phyloP scores from a whole-genome alignment of 2,113 vertebrate genomes.

The Ptyas mucosa region DNA sequence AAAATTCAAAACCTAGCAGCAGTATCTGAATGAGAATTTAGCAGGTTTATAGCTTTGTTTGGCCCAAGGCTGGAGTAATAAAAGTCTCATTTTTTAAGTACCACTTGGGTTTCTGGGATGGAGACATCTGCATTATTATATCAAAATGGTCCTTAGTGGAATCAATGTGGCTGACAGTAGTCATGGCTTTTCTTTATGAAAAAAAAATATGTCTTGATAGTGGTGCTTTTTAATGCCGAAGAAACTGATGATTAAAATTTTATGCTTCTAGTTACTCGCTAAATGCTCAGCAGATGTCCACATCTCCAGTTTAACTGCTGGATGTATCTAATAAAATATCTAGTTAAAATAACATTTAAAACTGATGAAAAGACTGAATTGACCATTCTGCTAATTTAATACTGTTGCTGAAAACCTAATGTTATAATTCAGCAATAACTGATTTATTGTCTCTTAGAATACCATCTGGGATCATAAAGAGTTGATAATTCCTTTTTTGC shows the following conservation, averaged over 20 bases:
- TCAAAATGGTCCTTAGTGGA: conserved; percentile 77
- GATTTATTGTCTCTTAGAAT: conserved; percentile 26
- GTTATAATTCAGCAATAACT: conserved; percentile 43
- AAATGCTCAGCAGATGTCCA: conserved; percentile 71
- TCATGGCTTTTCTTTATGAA: conserved; percentile 74
- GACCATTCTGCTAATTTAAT: conserved; percentile 55
- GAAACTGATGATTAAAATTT: conserved; percentile 75
- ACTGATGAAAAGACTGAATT: conserved; percentile 56
- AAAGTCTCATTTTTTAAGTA: conserved; percentile 74
- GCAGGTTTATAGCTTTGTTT: conserved; percentile 74
- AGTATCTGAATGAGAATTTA: conserved; percentile 68
- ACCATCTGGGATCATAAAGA: conserved; percentile 18
- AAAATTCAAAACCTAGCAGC: conserved; percentile 61
- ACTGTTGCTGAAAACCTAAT: conserved; percentile 42
- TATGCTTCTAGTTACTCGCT: conserved; percentile 70
- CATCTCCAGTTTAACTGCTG: conserved; percentile 64
- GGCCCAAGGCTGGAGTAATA: conserved; percentile 77
- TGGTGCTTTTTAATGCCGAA: conserved; percentile 75
- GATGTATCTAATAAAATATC: conserved; percentile 60
- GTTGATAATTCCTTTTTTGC: conserved; percentile 13
- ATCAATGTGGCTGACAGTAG: conserved; percentile 79
- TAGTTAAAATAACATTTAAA: conserved; percentile 63
- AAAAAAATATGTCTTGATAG: conserved; percentile 71
- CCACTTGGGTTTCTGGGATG: conserved; percentile 74
- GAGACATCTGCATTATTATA: conserved; percentile 82